Evolutionary conservation across 2,888 invertebrate species (phyloP), one percentile per base, ranked within the genome.

Genomic region (Macaria notata): DNA sequence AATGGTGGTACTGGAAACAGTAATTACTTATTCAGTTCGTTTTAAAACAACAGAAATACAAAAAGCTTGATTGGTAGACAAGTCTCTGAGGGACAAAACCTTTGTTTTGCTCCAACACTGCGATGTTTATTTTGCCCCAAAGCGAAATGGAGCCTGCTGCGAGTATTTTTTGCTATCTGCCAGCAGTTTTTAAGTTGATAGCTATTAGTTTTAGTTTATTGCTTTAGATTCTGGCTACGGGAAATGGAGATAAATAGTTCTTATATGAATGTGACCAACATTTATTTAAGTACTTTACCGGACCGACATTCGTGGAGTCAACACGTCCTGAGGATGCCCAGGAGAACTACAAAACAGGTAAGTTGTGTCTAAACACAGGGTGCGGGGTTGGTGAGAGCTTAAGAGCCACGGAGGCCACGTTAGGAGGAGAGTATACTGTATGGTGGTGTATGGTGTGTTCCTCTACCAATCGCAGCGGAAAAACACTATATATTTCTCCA

Each of bases 41-140:
- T 61, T 65, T 55, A 57, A 62, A 62, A 58, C 53, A 61, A 60
- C 49, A 55, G 45, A 46, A 50, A 44, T 19, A 46, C 47, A 59
- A 59, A 57, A 67, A 54, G 45, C 48, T 29, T 59, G 62, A 62
- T 63, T 66, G 63, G 59, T 62, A 63, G 57, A 62, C 46, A 59
- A 56, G 42, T 59, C 56, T 55, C 60, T 65, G 65, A 63, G 64
- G 61, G 61, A 57, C 54, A 43, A 46, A 59, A 46, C 52, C 51
- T 56, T 61, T 63, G 55, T 61, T 57, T 54, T 64, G 54, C 58
- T 50, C 41, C 47, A 41, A 52, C 48, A 44, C 33, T 52, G 48
- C 53, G 46, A 56, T 56, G 59, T 62, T 62, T 53, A 49, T 61
- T 60, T 57, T 46, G 41, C 55, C 56, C 54, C 56, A 56, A 52